Conservation (phyloP, 2,888 invertebrate species). For the Dascillus cervinus region DNA sequence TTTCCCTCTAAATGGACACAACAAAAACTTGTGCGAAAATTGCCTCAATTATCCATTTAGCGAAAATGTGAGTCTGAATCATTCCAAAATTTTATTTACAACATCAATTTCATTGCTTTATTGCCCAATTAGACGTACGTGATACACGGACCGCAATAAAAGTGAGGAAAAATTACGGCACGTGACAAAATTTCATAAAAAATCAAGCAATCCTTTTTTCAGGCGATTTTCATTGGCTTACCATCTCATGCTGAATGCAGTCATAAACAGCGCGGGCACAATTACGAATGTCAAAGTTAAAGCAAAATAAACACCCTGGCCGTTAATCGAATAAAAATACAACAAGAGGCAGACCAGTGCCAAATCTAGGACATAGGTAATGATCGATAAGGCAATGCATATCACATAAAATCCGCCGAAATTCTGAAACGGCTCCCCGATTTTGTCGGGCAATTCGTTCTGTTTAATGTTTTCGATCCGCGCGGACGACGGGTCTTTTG, state of each 20-base stretch:
- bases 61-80: no score
- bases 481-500: constrained; percentile 38
- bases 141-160: no score
- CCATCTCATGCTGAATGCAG: constrained; percentile 47
- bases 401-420: constrained; percentile 39
- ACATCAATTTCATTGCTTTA: no score
- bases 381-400: constrained; percentile 41
- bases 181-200: no score
- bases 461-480: constrained; percentile 39
- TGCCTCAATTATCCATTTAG: no score
- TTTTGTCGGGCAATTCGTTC: constrained; percentile 32
- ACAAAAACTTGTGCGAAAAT: no score
- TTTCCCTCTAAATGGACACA: no score
- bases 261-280: constrained; percentile 46
- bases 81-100: no score
- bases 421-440: constrained; percentile 31
- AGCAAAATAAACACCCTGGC: constrained; percentile 42
- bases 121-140: no score
- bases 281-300: constrained; percentile 46
- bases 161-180: no score
- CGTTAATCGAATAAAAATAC: constrained; percentile 39
- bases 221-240: no score
- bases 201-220: no score
- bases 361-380: constrained; percentile 42
- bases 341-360: constrained; percentile 39